Conservation (phyloP, 2,888 invertebrate genomes). For the Sympetrum striolatum region DNA sequence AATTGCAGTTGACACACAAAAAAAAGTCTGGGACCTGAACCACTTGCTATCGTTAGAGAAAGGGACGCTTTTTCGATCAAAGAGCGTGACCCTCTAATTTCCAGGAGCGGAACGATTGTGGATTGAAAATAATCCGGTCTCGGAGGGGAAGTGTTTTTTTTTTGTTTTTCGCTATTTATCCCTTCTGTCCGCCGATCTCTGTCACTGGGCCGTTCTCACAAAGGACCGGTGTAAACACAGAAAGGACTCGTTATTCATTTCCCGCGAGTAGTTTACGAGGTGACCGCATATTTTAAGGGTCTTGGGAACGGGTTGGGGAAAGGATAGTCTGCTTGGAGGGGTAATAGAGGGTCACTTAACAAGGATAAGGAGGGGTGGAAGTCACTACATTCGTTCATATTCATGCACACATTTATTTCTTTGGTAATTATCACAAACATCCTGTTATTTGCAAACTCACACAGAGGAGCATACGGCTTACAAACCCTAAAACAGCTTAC, state of each 20-base stretch:
- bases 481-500: no score
- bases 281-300: neutral
- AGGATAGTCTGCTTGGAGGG: neutral
- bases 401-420: no score
- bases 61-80: neutral
- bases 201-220: neutral
- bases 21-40: no score
- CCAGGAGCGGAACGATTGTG: neutral
- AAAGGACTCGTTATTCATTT: neutral
- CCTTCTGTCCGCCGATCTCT: neutral
- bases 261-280: neutral
- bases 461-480: no score
- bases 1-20: no score
- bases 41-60: neutral
- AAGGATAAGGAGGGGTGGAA: neutral
- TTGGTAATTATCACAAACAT: no score
- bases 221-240: neutral
- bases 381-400: no score
- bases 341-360: neutral
- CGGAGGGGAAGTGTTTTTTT: neutral
- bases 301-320: neutral
- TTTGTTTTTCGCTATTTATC: neutral
- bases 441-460: no score
- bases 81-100: neutral
- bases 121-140: neutral